Percentiles rank a stretch among this genome's conserved stretches.
Evolutionary conservation across 2,888 invertebrate genomes (phyloP).

Genomic region (Carterocephalus palaemon): DNA sequence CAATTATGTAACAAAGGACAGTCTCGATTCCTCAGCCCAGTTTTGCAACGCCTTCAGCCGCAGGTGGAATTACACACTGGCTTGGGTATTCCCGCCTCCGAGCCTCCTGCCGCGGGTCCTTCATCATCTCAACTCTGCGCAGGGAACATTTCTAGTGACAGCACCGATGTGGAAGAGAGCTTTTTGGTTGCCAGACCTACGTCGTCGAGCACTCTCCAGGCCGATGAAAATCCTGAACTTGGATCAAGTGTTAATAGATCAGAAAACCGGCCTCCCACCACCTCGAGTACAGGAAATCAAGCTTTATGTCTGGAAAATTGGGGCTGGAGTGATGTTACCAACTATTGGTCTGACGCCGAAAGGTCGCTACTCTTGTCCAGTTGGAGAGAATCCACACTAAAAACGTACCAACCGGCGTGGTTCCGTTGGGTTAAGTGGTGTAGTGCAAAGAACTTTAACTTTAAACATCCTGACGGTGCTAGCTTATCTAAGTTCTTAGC

Average conservation of each 20-base stretch:
- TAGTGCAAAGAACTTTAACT: neutral
- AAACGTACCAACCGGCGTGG: constrained; percentile 6
- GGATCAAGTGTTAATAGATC: constrained; percentile 22
- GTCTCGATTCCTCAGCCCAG: neutral
- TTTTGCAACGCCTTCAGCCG: constrained; percentile 18
- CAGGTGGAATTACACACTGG: constrained; percentile 16
- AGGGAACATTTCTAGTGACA: constrained; percentile 26
- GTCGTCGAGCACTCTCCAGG: constrained; percentile 21
- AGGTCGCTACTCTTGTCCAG: neutral
- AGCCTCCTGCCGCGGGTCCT: constrained; percentile 21
- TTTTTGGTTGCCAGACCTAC: constrained; percentile 36
- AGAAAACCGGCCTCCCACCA: constrained; percentile 24
- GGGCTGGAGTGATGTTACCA: constrained; percentile 24
- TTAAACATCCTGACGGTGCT: neutral
- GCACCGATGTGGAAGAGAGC: constrained; percentile 33
- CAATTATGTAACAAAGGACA: constrained; percentile 4
- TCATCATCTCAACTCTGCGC: constrained; percentile 28
- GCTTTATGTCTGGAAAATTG: constrained; percentile 27
- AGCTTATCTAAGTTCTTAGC: constrained; percentile 11
- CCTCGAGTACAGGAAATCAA: constrained; percentile 22
- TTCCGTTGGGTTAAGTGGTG: constrained; percentile 6
- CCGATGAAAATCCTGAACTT: constrained; percentile 22
- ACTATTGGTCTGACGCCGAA: constrained; percentile 12
- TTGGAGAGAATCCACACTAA: constrained; percentile 5
- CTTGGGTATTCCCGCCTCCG: constrained; percentile 24